Conservation (phyloP, 1,140 invertebrate genomes). For the Carposina sasakii region DNA sequence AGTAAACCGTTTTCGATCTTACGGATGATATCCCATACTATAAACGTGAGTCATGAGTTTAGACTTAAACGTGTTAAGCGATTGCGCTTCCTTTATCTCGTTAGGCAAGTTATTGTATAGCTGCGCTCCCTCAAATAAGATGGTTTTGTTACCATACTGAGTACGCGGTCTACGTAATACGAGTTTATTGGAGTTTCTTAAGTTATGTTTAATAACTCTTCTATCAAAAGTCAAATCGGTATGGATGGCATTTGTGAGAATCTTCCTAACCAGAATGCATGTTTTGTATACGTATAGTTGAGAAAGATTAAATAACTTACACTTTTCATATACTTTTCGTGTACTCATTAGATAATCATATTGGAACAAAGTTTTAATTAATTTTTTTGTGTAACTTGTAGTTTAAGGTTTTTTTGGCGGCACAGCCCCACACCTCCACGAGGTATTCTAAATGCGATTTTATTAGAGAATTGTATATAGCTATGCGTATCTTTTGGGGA, state of each 20-base stretch:
- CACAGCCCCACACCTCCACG: not conserved
- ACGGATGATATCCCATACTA: too few relatives aligned
- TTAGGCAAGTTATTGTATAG: too few relatives aligned
- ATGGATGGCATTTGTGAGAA: not conserved
- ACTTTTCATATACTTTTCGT: not conserved
- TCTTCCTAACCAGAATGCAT: not conserved
- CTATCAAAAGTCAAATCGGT: too few relatives aligned
- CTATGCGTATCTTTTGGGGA: not conserved
- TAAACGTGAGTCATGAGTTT: too few relatives aligned
- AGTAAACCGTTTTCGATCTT: too few relatives aligned
- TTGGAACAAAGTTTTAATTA: not conserved
- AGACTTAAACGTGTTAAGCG: too few relatives aligned
- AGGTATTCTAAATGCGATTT: slow-evolving; percentile 6
- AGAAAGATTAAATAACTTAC: not conserved
- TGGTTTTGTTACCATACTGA: too few relatives aligned
- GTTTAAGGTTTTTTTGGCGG: not conserved
- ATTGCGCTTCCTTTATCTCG: too few relatives aligned
- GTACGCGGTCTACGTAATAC: too few relatives aligned
- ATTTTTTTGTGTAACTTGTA: not conserved
- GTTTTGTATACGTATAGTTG: not conserved
- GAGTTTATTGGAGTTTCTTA: too few relatives aligned
- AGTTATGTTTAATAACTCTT: too few relatives aligned
- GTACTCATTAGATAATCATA: not conserved
- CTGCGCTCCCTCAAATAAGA: too few relatives aligned
- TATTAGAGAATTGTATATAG: slow-evolving; percentile 3